These are phyloP conservation scores for Chrysomela aeneicollis DNA, from an alignment of 2,888 invertebrate genomes.

Conservation along the genomic window DNA sequence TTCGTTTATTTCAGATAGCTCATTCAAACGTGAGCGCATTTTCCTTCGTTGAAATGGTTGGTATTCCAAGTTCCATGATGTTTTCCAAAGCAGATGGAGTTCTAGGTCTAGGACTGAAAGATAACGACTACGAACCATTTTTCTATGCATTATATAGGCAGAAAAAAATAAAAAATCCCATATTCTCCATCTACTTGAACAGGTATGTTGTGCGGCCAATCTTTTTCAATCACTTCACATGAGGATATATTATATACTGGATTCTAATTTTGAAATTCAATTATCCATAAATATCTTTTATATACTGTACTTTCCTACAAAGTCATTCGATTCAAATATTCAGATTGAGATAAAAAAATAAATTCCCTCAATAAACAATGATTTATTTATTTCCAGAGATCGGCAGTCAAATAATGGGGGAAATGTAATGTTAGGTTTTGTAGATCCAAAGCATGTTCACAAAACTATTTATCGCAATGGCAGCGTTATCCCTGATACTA, in stretches of 20 bases:
- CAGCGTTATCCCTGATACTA: slow-evolving; percentile 59
- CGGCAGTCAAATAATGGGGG: slow-evolving; percentile 65
- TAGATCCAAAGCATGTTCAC: slow-evolving; percentile 69
- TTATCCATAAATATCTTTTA: too few relatives aligned
- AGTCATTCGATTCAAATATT: too few relatives aligned
- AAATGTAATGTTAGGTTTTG: slow-evolving; percentile 69
- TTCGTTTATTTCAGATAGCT: slow-evolving; percentile 61
- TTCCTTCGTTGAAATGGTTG: slow-evolving; percentile 75
- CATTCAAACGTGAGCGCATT: slow-evolving; percentile 67
- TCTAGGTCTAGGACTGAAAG: slow-evolving; percentile 70
- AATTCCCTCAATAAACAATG: too few relatives aligned
- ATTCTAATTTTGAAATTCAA: too few relatives aligned
- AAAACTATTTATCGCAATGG: slow-evolving; percentile 41
- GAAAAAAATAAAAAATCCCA: slow-evolving; percentile 60
- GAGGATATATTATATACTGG: too few relatives aligned
- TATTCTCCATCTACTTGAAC: slow-evolving; percentile 77
- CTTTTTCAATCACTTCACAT: too few relatives aligned
- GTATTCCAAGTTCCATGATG: slow-evolving; percentile 71
- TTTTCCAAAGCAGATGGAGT: slow-evolving; percentile 77
- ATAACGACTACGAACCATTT: slow-evolving; percentile 68
- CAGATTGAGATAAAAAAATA: too few relatives aligned
- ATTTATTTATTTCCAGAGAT: slow-evolving; percentile 60
- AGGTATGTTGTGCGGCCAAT: slow-evolving; percentile 64
- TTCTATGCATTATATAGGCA: slow-evolving; percentile 72
- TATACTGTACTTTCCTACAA: too few relatives aligned